phyloP scores from a whole-genome alignment of 1,140 invertebrate genomes.

The Platorchestia sp. region DNA sequence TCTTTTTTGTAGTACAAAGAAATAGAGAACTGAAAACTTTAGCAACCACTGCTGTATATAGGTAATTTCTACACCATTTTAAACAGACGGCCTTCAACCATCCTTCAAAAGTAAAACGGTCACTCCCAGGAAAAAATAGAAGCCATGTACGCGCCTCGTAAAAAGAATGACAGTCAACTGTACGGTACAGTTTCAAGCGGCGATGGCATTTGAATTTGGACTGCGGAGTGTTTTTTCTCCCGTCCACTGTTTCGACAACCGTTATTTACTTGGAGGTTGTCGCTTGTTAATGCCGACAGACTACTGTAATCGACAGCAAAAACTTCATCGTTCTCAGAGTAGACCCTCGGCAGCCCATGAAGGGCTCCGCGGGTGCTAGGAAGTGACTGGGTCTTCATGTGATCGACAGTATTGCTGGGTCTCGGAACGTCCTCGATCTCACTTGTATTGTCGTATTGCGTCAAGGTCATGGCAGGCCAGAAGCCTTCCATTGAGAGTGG shows the following conservation, averaged over 20 bases:
- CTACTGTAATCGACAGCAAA: neutral
- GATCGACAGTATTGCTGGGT: neutral
- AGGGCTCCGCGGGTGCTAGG: too few relatives aligned
- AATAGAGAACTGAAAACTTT: neutral
- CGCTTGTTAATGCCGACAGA: neutral
- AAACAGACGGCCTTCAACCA: neutral
- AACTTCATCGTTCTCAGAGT: neutral
- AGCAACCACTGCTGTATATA: neutral
- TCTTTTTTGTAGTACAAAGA: neutral
- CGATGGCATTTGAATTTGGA: neutral
- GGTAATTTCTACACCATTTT: neutral
- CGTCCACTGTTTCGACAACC: neutral
- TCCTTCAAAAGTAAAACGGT: neutral
- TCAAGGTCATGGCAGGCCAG: neutral
- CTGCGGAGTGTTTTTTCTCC: neutral
- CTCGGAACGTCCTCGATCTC: neutral
- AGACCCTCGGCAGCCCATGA: neutral
- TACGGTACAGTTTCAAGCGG: neutral
- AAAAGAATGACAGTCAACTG: conserved; percentile 3
- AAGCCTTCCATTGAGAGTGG: neutral
- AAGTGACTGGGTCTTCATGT: neutral
- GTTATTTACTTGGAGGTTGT: conserved; percentile 39
- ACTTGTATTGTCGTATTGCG: neutral
- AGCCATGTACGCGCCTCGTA: neutral
- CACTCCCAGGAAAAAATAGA: neutral